Conservation (phyloP, 2,113 vertebrate genomes). For the Triplophysa dalaica region DNA sequence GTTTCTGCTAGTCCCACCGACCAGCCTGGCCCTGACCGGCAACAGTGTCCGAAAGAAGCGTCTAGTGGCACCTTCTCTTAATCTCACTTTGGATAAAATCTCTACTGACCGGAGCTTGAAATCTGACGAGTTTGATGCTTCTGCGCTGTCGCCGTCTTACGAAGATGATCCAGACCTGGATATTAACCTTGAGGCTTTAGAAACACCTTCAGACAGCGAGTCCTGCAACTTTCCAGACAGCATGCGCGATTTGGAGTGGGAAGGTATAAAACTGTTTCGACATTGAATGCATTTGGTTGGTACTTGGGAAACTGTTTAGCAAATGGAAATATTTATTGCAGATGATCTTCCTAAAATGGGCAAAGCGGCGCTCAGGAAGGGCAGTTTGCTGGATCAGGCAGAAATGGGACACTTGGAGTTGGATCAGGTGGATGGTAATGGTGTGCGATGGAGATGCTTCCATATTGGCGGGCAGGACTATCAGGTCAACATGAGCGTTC, state of each 20-base stretch:
- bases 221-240: conserved; percentile 72
- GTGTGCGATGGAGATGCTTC: conserved; percentile 79
- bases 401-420: conserved; percentile 66
- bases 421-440: conserved; percentile 72
- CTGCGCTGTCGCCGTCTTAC: conserved; percentile 50
- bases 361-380: conserved; percentile 31
- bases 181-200: conserved; percentile 79
- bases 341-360: conserved; percentile 76
- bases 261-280: conserved; percentile 64
- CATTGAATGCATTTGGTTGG: not conserved
- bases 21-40: conserved; percentile 71
- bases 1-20: conserved; percentile 63
- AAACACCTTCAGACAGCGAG: conserved; percentile 81
- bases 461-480: conserved; percentile 67
- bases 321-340: conserved; percentile 43
- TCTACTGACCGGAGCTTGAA: conserved; percentile 51
- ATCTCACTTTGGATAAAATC: conserved; percentile 64
- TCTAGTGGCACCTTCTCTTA: conserved; percentile 73
- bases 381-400: conserved; percentile 54
- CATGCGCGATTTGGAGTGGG: conserved; percentile 80
- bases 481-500: conserved; percentile 77
- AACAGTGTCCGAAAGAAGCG: conserved; percentile 71
- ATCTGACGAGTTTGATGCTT: conserved; percentile 52
- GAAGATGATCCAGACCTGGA: conserved; percentile 70
- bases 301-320: not conserved